Percentiles rank a stretch among this genome's conserved stretches.
These are phyloP conservation scores for Acyrthosiphon pisum DNA, from an alignment of 1,140 invertebrate genomes.

Conservation along the genomic window DNA sequence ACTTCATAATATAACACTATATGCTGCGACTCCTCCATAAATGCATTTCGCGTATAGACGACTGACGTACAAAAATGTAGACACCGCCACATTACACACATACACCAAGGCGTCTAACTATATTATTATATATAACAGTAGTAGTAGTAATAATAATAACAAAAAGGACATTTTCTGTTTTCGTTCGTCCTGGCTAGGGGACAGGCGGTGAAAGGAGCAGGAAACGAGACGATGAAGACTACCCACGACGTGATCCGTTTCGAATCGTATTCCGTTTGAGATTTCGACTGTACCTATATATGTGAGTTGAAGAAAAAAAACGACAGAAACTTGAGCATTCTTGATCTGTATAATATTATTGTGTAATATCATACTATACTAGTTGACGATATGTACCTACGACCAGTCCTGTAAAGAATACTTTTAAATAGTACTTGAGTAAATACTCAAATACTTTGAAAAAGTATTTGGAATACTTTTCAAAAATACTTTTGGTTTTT, in stretches of 20 bases:
- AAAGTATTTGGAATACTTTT: too few relatives aligned
- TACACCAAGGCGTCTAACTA: background rate
- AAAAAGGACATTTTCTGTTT: background rate
- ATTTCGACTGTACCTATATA: background rate
- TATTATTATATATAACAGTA: background rate
- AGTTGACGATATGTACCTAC: too few relatives aligned
- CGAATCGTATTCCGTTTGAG: background rate
- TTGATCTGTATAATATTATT: background rate
- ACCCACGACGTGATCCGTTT: background rate
- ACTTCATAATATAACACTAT: too few relatives aligned
- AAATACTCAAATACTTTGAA: too few relatives aligned
- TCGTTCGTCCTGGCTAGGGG: background rate
- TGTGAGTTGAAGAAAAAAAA: background rate
- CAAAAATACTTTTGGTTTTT: too few relatives aligned
- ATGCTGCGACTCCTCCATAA: background rate
- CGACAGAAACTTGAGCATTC: background rate
- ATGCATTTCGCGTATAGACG: background rate
- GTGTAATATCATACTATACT: background rate
- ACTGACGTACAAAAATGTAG: background rate
- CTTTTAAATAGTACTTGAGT: too few relatives aligned
- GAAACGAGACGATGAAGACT: background rate
- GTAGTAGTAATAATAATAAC: too few relatives aligned
- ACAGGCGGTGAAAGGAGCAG: background rate
- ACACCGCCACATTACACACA: background rate
- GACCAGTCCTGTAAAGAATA: too few relatives aligned